Conservation (phyloP, 2,797 vertebrate genomes). For the Buphagus erythrorhynchus region DNA sequence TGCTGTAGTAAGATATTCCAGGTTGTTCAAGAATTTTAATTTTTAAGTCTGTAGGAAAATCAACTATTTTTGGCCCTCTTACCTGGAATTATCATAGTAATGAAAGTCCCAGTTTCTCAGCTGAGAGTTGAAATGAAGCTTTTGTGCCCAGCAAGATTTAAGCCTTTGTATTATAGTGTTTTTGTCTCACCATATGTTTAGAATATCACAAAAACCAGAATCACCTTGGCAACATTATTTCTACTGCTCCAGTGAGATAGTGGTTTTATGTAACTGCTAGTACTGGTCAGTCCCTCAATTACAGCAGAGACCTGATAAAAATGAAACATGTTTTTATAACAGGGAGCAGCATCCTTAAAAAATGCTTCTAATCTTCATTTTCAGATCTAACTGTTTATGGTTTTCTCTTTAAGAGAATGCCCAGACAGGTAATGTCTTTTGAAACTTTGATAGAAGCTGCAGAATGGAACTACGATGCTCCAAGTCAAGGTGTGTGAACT, state of each 20-base stretch:
- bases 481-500: not conserved
- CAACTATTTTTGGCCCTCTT: not conserved
- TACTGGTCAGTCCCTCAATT: conserved; percentile 12
- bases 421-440: not conserved
- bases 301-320: not conserved
- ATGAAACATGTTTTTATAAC: not conserved
- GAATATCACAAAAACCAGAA: not conserved
- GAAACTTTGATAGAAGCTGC: not conserved
- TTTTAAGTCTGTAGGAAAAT: not conserved
- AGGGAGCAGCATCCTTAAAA: not conserved
- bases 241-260: conserved; percentile 44
- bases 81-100: conserved; percentile 20
- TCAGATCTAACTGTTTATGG: not conserved
- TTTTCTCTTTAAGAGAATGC: not conserved
- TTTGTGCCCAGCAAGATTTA: conserved; percentile 2
- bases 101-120: not conserved
- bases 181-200: conserved; percentile 5
- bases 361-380: not conserved
- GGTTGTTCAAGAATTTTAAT: not conserved
- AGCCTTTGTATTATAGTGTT: not conserved
- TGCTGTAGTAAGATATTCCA: not conserved
- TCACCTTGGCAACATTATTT: conserved; percentile 17
- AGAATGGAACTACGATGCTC: accelerated
- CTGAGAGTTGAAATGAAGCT: not conserved
- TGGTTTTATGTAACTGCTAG: not conserved